Percentiles rank a stretch among this genome's conserved stretches.
Conservation (phyloP, 2,113 vertebrate species). For the Helogale parvula region DNA sequence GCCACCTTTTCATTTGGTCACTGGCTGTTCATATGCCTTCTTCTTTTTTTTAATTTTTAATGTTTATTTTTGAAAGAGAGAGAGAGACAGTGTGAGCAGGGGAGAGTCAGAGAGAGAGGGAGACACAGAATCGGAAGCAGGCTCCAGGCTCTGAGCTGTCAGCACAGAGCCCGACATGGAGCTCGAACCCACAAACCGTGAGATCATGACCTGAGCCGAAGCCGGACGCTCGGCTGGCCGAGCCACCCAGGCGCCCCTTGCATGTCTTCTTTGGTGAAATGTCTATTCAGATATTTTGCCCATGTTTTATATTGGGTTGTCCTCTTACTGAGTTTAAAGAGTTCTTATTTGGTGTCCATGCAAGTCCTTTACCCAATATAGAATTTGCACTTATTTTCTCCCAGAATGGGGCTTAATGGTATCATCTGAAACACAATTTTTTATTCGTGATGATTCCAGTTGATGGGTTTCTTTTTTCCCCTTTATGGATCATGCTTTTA, state of each 20-base stretch:
- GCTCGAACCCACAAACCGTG: too few relatives aligned
- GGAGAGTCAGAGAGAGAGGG: too few relatives aligned
- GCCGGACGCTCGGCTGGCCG: too few relatives aligned
- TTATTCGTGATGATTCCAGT: not conserved
- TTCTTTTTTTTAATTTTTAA: too few relatives aligned
- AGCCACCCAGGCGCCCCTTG: too few relatives aligned
- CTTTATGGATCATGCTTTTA: not conserved
- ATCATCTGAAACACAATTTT: not conserved
- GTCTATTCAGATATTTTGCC: not conserved
- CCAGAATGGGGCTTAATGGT: not conserved
- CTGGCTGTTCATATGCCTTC: not conserved
- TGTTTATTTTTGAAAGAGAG: too few relatives aligned
- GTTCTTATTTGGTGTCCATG: not conserved
- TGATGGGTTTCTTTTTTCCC: not conserved
- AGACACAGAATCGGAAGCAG: too few relatives aligned
- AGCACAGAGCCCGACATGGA: too few relatives aligned
- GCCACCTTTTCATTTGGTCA: not conserved
- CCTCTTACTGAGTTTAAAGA: not conserved
- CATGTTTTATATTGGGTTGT: not conserved
- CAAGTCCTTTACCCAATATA: not conserved
- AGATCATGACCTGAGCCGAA: too few relatives aligned
- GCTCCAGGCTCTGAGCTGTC: too few relatives aligned
- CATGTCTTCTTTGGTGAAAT: not conserved
- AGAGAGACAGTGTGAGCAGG: too few relatives aligned
- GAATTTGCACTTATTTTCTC: not conserved